phyloP scores from a whole-genome alignment of 2,797 vertebrate species.

The Schizothorax lantsangensis region DNA sequence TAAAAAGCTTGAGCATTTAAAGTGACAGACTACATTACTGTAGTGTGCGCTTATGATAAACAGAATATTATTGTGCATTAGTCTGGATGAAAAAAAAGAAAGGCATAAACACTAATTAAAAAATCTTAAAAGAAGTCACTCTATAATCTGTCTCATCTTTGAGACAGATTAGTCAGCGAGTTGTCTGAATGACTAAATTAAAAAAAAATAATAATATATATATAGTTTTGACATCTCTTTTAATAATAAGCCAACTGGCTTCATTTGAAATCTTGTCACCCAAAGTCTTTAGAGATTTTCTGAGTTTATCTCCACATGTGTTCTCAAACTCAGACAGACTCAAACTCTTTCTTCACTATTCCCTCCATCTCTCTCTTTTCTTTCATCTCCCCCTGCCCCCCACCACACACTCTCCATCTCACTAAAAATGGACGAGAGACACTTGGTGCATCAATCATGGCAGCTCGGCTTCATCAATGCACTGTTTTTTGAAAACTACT shows the following conservation, averaged over 20 bases:
- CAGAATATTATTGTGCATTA: no score
- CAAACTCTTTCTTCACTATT: constrained; percentile 31
- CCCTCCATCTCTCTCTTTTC: constrained; percentile 58
- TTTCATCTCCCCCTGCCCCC: constrained; percentile 14
- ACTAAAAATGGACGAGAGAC: constrained; percentile 38
- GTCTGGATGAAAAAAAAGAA: neutral
- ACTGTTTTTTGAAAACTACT: constrained; percentile 51
- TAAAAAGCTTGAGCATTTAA: neutral
- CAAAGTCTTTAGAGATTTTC: neutral
- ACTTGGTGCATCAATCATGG: constrained; percentile 42
- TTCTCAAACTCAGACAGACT: constrained; percentile 1
- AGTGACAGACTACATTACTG: neutral
- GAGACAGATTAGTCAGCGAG: neutral
- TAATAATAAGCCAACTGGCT: constrained; percentile 20
- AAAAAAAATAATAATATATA: neutral
- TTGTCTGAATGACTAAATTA: neutral
- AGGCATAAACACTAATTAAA: neutral
- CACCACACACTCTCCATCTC: constrained; percentile 4
- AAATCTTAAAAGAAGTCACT: neutral
- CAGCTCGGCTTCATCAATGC: constrained; percentile 43
- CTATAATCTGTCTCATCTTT: neutral
- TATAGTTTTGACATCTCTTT: neutral
- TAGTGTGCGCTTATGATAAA: no score
- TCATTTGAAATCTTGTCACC: neutral
- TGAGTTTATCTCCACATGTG: neutral